These are phyloP conservation scores for Scolopax bukidnonensis DNA, from an alignment of 2,797 vertebrate species.

Conservation along the genomic window DNA sequence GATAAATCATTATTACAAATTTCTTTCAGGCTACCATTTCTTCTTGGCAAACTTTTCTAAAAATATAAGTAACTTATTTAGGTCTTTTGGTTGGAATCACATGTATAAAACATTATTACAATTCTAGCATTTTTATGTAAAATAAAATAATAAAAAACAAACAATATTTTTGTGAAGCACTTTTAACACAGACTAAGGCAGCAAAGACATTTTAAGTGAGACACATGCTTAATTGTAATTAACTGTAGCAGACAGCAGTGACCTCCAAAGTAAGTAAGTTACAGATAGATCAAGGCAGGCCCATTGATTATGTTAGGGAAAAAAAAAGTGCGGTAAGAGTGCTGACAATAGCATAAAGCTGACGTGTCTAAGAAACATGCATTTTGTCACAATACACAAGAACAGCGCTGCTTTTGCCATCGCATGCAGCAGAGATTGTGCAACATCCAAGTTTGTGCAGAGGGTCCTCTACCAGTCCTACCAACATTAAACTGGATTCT, in stretches of 20 bases:
- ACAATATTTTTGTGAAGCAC: not conserved
- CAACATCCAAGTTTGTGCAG: constrained; percentile 77
- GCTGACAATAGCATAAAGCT: constrained; percentile 64
- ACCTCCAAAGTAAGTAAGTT: constrained; percentile 46
- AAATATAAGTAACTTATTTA: constrained; percentile 31
- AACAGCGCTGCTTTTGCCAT: constrained; percentile 57
- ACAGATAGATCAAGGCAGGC: constrained; percentile 70
- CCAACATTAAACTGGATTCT: not conserved
- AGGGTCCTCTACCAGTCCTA: constrained; percentile 79
- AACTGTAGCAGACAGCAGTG: constrained; percentile 49
- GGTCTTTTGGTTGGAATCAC: not conserved
- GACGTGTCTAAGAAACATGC: constrained; percentile 74
- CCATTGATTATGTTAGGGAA: constrained; percentile 69
- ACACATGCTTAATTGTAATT: constrained; percentile 61
- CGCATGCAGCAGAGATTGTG: constrained; percentile 81
- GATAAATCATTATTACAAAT: not conserved
- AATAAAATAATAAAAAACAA: not conserved
- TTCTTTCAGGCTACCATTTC: not conserved
- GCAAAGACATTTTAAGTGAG: constrained; percentile 53
- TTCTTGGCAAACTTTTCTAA: constrained; percentile 45
- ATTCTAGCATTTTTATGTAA: not conserved
- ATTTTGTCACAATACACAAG: constrained; percentile 61
- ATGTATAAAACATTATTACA: not conserved
- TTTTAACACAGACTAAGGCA: constrained; percentile 53
- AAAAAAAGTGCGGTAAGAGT: constrained; percentile 51